A percentile compares a stretch with the other conserved stretches of the same genome.
These are phyloP conservation scores for Heliconius charithonia DNA, from an alignment of 2,888 invertebrate species.

Conservation along the genomic window DNA sequence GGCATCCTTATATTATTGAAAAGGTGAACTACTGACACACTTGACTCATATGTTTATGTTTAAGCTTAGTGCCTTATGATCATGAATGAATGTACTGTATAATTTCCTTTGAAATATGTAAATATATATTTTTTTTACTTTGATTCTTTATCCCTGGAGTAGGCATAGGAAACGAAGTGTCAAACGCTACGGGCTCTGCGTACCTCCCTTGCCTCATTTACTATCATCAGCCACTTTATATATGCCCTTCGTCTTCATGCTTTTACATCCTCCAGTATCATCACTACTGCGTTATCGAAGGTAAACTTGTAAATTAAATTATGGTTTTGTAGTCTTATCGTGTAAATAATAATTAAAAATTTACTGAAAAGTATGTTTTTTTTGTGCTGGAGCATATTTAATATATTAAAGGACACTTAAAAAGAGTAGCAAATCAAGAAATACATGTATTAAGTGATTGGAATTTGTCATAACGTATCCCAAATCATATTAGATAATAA, in stretches of 20 bases:
- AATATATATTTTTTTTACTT: not conserved
- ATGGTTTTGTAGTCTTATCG: not conserved
- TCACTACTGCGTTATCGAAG: not conserved
- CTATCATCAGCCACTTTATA: no score
- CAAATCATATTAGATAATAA: no score
- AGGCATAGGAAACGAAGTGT: not conserved
- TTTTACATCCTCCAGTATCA: not conserved
- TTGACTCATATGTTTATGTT: not conserved
- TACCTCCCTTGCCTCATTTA: not conserved
- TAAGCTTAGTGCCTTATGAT: not conserved
- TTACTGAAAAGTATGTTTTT: not conserved
- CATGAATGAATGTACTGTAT: not conserved
- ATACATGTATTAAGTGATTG: no score
- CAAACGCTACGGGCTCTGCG: not conserved
- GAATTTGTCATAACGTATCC: no score
- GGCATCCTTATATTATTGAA: slow-evolving; percentile 12
- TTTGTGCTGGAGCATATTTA: no score
- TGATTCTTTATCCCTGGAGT: not conserved
- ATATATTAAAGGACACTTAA: not conserved
- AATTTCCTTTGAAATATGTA: not conserved
- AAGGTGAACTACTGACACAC: slow-evolving; percentile 24
- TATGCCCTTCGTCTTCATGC: no score
- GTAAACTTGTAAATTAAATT: not conserved
- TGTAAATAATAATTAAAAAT: not conserved
- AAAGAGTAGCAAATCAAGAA: no score